Evolutionary conservation across 2,797 vertebrate species (phyloP).

Genomic region (Gila robusta): DNA sequence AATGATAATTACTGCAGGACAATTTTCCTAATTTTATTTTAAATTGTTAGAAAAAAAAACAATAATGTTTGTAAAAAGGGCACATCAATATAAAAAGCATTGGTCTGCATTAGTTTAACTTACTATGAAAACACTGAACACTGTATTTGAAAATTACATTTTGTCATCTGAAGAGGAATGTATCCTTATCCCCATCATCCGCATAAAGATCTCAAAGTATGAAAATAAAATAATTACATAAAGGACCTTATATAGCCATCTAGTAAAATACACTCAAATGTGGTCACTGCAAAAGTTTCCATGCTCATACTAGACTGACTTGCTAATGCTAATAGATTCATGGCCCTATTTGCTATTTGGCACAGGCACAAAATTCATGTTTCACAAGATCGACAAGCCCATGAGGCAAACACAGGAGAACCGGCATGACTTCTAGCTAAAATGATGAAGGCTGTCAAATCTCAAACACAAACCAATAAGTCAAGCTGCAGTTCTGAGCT

Average conservation of each 20-base stretch:
- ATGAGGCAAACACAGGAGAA: slow-evolving; percentile 47
- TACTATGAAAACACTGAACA: background rate
- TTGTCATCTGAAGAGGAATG: background rate
- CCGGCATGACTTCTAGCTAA: slow-evolving; percentile 45
- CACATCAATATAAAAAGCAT: background rate
- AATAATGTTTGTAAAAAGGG: too few species aligned
- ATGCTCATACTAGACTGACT: slow-evolving; percentile 23
- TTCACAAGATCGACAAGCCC: slow-evolving; percentile 51
- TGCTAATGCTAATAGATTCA: slow-evolving; percentile 57
- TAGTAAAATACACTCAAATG: background rate
- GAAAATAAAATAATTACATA: background rate
- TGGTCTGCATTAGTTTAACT: background rate
- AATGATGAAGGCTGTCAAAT: slow-evolving; percentile 55
- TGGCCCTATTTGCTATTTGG: slow-evolving; percentile 53
- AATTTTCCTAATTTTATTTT: too few species aligned
- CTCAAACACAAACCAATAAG: slow-evolving; percentile 42
- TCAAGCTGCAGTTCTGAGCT: slow-evolving; percentile 48
- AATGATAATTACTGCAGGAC: too few species aligned
- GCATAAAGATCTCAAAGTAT: background rate
- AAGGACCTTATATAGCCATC: background rate
- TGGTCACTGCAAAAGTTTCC: background rate
- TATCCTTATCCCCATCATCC: background rate
- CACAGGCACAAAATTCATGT: slow-evolving; percentile 46
- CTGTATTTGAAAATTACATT: background rate
- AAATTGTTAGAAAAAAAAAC: too few species aligned